Percentiles rank a stretch among this genome's conserved stretches.
These are phyloP conservation scores for Pitangus sulphuratus DNA, from an alignment of 2,797 vertebrate species.

Conservation along the genomic window DNA sequence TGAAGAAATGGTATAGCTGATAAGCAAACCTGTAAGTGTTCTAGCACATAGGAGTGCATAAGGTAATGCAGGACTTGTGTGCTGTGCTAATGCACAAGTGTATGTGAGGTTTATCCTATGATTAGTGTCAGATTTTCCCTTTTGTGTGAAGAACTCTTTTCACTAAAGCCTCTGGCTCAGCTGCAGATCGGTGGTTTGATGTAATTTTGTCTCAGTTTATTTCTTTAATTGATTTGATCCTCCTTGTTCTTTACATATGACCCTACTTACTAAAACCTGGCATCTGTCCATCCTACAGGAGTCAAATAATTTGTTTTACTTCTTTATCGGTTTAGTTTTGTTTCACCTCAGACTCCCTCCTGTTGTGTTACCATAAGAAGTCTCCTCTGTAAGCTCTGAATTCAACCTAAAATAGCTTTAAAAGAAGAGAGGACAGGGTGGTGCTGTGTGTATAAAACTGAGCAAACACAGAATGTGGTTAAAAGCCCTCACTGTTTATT, in stretches of 20 bases:
- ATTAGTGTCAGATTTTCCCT: conserved; percentile 16
- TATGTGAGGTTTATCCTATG: not conserved
- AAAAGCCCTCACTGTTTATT: not conserved
- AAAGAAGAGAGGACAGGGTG: not conserved
- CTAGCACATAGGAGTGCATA: not conserved
- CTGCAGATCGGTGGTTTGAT: not conserved
- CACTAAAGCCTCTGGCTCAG: conserved; percentile 46
- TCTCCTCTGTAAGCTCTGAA: not conserved
- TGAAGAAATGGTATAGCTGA: not conserved
- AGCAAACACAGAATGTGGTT: not conserved
- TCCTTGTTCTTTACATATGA: conserved; percentile 26
- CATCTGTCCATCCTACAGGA: not conserved
- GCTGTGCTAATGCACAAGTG: not conserved
- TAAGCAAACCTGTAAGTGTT: not conserved
- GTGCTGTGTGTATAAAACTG: not conserved
- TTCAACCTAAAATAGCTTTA: not conserved
- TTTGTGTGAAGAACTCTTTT: conserved; percentile 21
- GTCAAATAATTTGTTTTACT: conserved; percentile 16
- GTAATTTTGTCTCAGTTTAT: conserved; percentile 46
- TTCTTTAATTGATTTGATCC: conserved; percentile 58
- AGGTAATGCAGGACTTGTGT: not conserved
- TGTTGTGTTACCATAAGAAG: not conserved
- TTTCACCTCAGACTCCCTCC: not conserved
- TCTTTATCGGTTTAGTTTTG: not conserved
- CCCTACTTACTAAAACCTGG: conserved; percentile 33